Conservation (phyloP, 37 sponge, comb jelly and placozoan genomes). For the Spongia lamella region DNA sequence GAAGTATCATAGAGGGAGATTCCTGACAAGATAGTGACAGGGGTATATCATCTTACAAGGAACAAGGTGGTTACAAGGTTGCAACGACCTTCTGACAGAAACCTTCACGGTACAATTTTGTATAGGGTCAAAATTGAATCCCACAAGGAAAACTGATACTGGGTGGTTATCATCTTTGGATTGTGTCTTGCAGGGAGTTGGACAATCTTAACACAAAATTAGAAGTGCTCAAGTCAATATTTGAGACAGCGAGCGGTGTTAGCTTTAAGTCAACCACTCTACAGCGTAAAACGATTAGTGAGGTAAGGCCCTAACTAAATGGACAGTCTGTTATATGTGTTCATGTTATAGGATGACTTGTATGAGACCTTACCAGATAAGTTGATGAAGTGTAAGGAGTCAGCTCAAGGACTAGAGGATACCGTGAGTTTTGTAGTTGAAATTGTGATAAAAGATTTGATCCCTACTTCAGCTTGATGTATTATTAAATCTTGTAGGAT, state of each 20-base stretch:
- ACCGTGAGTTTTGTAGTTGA: conserved; percentile 43
- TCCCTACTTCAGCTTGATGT: not conserved
- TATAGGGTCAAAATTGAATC: too few species aligned
- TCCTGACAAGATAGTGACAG: too few species aligned
- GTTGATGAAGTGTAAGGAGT: conserved; percentile 40
- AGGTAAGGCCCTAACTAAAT: too few species aligned
- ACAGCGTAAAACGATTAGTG: too few species aligned
- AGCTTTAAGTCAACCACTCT: not conserved
- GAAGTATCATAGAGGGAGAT: too few species aligned
- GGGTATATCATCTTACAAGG: too few species aligned
- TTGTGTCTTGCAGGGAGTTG: conserved; percentile 37
- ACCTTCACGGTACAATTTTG: too few species aligned
- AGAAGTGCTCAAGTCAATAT: conserved; percentile 56
- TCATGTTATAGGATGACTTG: not conserved
- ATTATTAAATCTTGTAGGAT: not conserved
- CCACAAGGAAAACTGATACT: too few species aligned
- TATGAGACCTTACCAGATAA: conserved; percentile 15
- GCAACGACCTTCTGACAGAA: too few species aligned
- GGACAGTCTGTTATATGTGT: too few species aligned
- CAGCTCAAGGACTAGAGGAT: conserved; percentile 47
- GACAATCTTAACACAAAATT: conserved; percentile 42
- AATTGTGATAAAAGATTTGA: not conserved
- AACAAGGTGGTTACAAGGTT: too few species aligned
- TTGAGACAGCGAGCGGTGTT: conserved; percentile 72
- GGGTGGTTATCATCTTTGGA: too few species aligned